These are phyloP conservation scores for Mormyrops attenuatus DNA, from an alignment of 2,797 vertebrate species.

Conservation along the genomic window DNA sequence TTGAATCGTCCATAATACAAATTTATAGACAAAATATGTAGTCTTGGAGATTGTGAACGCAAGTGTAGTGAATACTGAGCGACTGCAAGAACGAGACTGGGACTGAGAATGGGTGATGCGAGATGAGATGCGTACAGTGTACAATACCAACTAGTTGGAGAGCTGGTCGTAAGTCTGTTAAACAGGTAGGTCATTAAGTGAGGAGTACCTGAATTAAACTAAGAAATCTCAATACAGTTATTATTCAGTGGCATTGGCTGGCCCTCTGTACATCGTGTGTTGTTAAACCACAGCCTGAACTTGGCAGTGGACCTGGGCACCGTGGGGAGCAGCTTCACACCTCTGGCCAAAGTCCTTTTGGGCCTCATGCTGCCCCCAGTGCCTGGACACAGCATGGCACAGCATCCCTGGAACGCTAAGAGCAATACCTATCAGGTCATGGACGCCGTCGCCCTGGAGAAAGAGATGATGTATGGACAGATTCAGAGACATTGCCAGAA, in stretches of 20 bases:
- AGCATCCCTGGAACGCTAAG: constrained; percentile 13
- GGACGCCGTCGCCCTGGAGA: neutral
- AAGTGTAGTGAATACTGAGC: neutral
- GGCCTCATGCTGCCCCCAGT: neutral
- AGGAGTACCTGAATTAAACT: neutral
- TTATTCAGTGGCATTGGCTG: neutral
- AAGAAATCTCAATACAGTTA: neutral
- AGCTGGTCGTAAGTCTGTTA: neutral
- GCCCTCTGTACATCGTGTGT: neutral
- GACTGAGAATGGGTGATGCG: too few relatives aligned
- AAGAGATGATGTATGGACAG: neutral
- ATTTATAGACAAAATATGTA: neutral
- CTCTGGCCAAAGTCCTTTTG: neutral
- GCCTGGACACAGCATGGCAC: neutral
- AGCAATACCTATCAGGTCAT: neutral
- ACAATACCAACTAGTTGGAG: neutral
- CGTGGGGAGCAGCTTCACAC: neutral
- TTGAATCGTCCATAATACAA: neutral
- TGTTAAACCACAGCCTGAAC: neutral
- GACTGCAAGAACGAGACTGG: neutral
- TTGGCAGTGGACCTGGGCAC: neutral
- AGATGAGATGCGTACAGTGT: neutral
- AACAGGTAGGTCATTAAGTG: neutral
- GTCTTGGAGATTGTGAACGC: neutral
- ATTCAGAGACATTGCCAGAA: neutral